Conservation (phyloP, 37 sponge, comb jelly and placozoan species). For the Corticium candelabrum region DNA sequence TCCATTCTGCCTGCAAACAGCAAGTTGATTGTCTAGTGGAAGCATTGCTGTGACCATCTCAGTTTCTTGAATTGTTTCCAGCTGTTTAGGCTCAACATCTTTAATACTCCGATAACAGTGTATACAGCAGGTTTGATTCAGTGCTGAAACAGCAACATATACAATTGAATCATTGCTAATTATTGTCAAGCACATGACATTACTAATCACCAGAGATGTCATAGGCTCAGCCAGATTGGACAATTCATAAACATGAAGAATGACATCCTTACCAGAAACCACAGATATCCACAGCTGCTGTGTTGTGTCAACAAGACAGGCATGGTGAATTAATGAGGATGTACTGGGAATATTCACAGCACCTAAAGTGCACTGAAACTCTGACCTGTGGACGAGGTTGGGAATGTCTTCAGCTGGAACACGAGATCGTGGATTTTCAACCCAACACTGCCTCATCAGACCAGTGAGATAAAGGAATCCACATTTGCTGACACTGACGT, state of each 20-base stretch:
- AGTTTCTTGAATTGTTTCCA: no score
- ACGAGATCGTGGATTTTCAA: conserved; percentile 51
- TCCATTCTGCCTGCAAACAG: no score
- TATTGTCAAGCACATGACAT: no score
- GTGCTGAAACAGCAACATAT: no score
- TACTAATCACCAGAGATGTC: no score
- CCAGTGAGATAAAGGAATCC: conserved; percentile 50
- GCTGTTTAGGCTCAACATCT: no score
- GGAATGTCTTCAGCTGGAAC: conserved; percentile 22
- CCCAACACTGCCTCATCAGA: conserved; percentile 74
- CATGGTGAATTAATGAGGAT: background rate
- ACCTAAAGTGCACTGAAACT: conserved; percentile 20
- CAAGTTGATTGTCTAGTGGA: no score
- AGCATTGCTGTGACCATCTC: no score
- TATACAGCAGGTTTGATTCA: no score
- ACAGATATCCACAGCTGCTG: background rate
- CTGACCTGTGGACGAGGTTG: conserved; percentile 2
- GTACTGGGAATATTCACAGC: background rate
- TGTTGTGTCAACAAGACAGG: background rate
- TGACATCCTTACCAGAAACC: background rate
- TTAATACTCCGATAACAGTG: no score
- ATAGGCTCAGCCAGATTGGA: background rate
- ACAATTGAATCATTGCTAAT: no score
- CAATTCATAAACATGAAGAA: background rate
- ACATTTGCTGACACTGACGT: conserved; percentile 33